phyloP scores from a whole-genome alignment of 2,888 invertebrate species.

The Stenotaenia linearis region DNA sequence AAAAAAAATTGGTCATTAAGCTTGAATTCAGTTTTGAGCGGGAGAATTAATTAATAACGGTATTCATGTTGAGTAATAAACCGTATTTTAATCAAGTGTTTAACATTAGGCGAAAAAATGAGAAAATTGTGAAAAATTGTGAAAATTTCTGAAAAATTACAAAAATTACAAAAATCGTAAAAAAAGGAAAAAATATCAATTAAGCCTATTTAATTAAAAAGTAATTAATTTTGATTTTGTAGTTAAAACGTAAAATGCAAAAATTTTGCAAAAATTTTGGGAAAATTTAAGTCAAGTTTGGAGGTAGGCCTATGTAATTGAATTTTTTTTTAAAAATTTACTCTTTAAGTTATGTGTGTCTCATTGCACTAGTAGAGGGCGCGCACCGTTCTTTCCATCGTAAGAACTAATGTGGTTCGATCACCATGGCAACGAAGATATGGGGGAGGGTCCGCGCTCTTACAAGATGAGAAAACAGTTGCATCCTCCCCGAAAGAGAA shows the following conservation, averaged over 20 bases:
- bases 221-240: too few species aligned
- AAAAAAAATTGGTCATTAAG: too few species aligned
- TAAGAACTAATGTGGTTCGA: slow-evolving; percentile 5
- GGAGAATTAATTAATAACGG: background rate
- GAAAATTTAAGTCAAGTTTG: background rate
- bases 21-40: background rate
- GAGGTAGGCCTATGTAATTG: background rate
- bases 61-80: background rate
- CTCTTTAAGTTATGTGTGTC: background rate
- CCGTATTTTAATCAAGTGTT: background rate
- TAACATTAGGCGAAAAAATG: too few species aligned
- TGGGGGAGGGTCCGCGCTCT: background rate
- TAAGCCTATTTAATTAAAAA: background rate
- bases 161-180: too few species aligned
- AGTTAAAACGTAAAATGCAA: too few species aligned
- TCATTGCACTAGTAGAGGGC: slow-evolving; percentile 5
- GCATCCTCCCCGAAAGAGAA: background rate
- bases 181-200: too few species aligned
- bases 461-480: slow-evolving; percentile 9
- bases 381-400: background rate
- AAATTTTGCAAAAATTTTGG: too few species aligned
- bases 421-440: slow-evolving; percentile 4
- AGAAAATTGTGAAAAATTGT: too few species aligned
- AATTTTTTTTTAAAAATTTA: background rate
- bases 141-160: background rate